Conservation (phyloP, 2,797 vertebrate genomes). For the Nothura maculosa region DNA sequence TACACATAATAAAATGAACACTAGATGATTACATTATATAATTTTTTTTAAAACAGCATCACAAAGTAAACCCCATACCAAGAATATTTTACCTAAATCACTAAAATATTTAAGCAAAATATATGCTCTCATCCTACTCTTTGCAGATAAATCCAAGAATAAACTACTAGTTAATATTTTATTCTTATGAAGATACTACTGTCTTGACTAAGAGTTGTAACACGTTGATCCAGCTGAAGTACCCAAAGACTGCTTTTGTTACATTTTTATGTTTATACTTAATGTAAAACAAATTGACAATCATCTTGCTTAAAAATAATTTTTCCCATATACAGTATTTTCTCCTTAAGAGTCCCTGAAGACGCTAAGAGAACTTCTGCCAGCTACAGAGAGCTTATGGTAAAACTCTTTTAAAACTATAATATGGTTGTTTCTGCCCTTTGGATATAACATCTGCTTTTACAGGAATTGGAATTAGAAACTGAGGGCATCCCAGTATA, state of each 20-base stretch:
- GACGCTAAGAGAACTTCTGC: not conserved
- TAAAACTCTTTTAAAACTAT: not conserved
- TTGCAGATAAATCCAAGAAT: not conserved
- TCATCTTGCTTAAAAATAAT: not conserved
- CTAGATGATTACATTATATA: conserved; percentile 83
- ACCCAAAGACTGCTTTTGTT: not conserved
- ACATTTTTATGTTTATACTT: too few relatives aligned
- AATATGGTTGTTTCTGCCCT: conserved; percentile 47
- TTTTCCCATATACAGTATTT: not conserved
- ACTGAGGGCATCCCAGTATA: accelerated
- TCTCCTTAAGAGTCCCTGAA: not conserved
- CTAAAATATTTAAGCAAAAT: conserved; percentile 40
- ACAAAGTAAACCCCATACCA: conserved; percentile 46
- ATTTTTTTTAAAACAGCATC: conserved; percentile 52
- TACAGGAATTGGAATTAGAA: not conserved
- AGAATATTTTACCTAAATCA: conserved; percentile 4
- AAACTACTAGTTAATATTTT: not conserved
- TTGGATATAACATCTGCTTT: not conserved
- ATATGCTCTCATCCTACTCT: not conserved
- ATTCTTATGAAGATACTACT: not conserved
- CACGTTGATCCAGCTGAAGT: not conserved
- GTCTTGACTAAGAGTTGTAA: not conserved
- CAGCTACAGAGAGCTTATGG: not conserved
- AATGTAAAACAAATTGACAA: not conserved
- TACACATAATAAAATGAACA: conserved; percentile 85